Base-by-base conservation (phyloP, 2,888 invertebrate genomes). In the Macrophya annulata region DNA sequence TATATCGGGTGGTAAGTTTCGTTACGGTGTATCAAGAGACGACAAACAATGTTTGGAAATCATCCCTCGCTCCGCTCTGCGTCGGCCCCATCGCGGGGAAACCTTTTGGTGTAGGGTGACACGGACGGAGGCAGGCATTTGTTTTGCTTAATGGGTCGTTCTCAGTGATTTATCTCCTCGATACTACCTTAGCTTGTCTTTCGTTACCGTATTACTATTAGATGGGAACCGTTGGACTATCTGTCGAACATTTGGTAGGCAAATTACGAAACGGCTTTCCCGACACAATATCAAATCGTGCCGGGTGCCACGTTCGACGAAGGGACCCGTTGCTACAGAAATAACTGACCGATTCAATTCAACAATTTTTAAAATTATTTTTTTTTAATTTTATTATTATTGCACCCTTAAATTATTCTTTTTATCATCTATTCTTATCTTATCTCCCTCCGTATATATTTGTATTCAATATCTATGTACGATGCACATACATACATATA, bases 91-190 rank as follows among this genome's bases (percentile, higher is more conserved):
- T 48, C 37, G 77, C 77, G 51, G 21, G 59, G 68, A 83, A 48
- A 40, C 51, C 68, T 83, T 65, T 83, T 83, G 68, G 83, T 83
- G 83, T 83, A 83, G 83, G 83, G 68, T 83, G 83, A 83, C 83
- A 83, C 83, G 83, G 51, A 25, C 68, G 45, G 68, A 83, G 68
- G 83, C 68, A 83, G 83, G 68, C 68, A 71, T 65, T 83, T 65
- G 83, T 83, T 83, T 51, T 83, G 83, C 83, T 43, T 83, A 83
- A 83, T 83, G 45, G 83, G 45, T 51, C 45, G 83, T 83, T 83
- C 71, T 17, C 71, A 45, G 45, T 83, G 83, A 83, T 83, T 83
- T 83, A 83, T 83, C 83, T 68, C 51, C 83, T 48, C 83, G 83
- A 83, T 68, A 48, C 68, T 71, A 48, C 51, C 68, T 48, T 31